phyloP scores from a whole-genome alignment of 2,113 vertebrate genomes.

The Eulacestoma nigropectus region DNA sequence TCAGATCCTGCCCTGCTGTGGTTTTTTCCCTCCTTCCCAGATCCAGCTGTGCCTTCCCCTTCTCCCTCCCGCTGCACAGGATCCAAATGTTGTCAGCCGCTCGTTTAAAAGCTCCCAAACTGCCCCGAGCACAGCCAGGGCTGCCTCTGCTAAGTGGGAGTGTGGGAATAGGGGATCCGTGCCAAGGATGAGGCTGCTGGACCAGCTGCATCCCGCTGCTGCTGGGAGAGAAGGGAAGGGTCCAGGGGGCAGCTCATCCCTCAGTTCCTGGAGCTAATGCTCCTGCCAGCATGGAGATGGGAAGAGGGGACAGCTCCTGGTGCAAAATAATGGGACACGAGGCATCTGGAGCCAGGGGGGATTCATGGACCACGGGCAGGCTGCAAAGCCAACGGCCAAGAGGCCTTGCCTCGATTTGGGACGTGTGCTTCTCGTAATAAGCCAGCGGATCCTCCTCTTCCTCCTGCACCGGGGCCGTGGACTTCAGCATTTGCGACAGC shows the following conservation, averaged over 20 bases:
- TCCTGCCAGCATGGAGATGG: background rate
- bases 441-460: constrained; percentile 90
- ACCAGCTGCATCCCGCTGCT: background rate
- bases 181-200: background rate
- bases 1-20: background rate
- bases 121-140: background rate
- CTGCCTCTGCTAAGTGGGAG: background rate
- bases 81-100: background rate
- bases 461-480: constrained; percentile 73
- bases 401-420: constrained; percentile 86
- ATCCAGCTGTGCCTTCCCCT: background rate
- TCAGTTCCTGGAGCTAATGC: background rate
- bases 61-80: background rate
- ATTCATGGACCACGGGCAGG: accelerated
- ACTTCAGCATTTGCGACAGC: constrained; percentile 91
- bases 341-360: background rate
- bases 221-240: background rate
- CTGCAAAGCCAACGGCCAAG: background rate
- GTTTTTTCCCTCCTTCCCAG: background rate
- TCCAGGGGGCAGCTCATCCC: background rate
- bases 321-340: background rate
- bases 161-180: background rate
- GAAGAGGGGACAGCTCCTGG: background rate
- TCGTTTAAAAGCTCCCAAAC: accelerated
- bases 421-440: constrained; percentile 85